Percentiles rank a stretch among this genome's conserved stretches.
These are phyloP conservation scores for Sturnus vulgaris DNA, from an alignment of 2,113 vertebrate species.

Conservation along the genomic window DNA sequence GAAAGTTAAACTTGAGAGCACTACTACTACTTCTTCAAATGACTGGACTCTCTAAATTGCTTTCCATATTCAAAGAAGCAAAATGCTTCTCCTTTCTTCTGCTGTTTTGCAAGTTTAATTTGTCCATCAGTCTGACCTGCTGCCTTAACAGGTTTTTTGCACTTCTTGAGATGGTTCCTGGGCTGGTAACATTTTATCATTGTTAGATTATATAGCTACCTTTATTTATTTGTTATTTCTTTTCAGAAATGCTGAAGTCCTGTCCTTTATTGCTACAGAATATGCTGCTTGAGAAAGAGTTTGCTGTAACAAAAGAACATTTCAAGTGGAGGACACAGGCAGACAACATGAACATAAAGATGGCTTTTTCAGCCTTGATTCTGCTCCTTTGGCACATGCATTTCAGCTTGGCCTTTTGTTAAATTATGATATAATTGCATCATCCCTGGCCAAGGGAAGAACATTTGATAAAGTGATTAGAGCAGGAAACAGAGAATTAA, in stretches of 20 bases:
- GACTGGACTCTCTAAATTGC: neutral
- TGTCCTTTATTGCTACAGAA: neutral
- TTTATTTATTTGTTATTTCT: neutral
- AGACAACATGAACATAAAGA: neutral
- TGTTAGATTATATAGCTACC: neutral
- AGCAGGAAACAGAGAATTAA: conserved; percentile 14
- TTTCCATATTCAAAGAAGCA: neutral
- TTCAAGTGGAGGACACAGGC: neutral
- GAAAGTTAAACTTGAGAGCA: neutral
- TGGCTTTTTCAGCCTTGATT: neutral
- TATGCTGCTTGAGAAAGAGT: neutral
- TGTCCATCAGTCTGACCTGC: neutral
- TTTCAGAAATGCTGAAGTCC: neutral
- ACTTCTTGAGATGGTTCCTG: neutral
- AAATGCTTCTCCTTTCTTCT: neutral
- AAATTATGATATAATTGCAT: conserved; percentile 3
- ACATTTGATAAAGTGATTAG: neutral
- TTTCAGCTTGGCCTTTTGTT: neutral
- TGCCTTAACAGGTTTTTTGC: neutral
- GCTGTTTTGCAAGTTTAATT: neutral
- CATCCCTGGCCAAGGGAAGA: neutral
- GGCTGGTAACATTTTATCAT: neutral
- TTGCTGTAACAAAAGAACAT: neutral
- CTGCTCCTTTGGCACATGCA: neutral
- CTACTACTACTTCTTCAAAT: neutral